A percentile compares a stretch with the other conserved stretches of the same genome.
Evolutionary conservation across 2,113 vertebrate genomes (phyloP).

Genomic region (Glaucomys volans): DNA sequence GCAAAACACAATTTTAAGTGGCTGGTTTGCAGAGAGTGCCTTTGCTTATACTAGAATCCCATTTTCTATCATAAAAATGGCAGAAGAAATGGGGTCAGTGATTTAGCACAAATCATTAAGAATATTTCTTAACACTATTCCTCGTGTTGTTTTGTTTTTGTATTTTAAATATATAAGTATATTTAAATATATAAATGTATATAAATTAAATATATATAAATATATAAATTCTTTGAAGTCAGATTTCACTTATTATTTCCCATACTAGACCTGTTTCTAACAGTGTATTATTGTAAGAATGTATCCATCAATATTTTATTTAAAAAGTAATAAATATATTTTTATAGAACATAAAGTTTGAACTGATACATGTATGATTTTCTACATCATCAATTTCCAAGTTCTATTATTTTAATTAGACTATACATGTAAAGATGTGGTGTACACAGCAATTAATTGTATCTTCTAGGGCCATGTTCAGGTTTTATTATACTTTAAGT

Average conservation of each 20-base stretch:
- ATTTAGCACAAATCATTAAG: background rate
- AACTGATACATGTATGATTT: background rate
- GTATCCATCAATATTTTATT: background rate
- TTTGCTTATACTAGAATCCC: background rate
- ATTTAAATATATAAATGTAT: background rate
- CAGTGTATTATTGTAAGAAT: background rate
- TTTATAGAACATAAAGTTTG: background rate
- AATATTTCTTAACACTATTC: background rate
- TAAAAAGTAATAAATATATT: background rate
- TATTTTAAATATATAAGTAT: conserved; percentile 5
- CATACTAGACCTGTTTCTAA: background rate
- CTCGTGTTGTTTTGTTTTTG: background rate
- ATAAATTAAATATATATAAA: too few relatives aligned
- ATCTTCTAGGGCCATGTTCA: background rate
- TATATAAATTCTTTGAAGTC: background rate
- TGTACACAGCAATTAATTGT: background rate
- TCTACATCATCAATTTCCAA: background rate
- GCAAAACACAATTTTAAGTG: background rate
- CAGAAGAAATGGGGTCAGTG: background rate
- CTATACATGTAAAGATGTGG: background rate
- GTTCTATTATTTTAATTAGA: background rate
- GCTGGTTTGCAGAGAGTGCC: background rate
- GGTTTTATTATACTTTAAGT: background rate
- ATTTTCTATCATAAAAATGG: background rate
- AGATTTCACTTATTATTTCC: background rate